Percentiles rank a stretch among this genome's conserved stretches.
Conservation (phyloP, 2,888 invertebrate genomes). For the Campopleginae sp. region DNA sequence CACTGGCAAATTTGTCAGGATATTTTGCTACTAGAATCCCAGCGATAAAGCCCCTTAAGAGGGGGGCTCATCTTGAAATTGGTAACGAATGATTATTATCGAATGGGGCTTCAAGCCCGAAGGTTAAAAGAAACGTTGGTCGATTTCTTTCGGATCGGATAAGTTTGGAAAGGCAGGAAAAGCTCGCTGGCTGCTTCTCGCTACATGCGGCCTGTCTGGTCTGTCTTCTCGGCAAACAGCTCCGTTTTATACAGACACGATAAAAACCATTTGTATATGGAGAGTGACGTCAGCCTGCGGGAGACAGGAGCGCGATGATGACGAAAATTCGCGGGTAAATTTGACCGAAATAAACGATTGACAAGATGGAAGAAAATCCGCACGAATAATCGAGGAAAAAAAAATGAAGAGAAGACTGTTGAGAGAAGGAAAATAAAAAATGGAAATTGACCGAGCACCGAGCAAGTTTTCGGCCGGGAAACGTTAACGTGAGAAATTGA, state of each 20-base stretch:
- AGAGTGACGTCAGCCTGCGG: conserved; percentile 15
- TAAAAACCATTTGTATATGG: conserved; percentile 42
- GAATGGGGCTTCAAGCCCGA: conserved; percentile 53
- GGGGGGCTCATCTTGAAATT: neutral
- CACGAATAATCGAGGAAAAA: neutral
- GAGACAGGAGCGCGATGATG: neutral
- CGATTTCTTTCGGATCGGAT: conserved; percentile 25
- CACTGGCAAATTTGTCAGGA: conserved; percentile 71
- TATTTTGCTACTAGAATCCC: conserved; percentile 46
- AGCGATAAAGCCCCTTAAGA: neutral
- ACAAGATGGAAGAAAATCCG: neutral
- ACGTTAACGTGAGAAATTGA: neutral
- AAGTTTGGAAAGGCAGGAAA: conserved; percentile 57
- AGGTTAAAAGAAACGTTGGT: conserved; percentile 58
- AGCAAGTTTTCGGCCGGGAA: neutral
- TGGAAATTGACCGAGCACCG: neutral
- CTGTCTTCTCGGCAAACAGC: neutral
- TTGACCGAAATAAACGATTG: neutral
- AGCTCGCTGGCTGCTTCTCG: conserved; percentile 16
- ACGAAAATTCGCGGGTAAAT: neutral
- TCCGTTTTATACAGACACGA: conserved; percentile 39
- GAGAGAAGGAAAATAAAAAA: neutral
- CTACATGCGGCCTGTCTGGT: conserved; percentile 19
- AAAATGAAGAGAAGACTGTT: neutral
- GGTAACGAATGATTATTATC: conserved; percentile 3